Percentiles rank a stretch among this genome's conserved stretches.
These are phyloP conservation scores for Crotalus horridus DNA, from an alignment of 2,113 vertebrate genomes.

Conservation along the genomic window DNA sequence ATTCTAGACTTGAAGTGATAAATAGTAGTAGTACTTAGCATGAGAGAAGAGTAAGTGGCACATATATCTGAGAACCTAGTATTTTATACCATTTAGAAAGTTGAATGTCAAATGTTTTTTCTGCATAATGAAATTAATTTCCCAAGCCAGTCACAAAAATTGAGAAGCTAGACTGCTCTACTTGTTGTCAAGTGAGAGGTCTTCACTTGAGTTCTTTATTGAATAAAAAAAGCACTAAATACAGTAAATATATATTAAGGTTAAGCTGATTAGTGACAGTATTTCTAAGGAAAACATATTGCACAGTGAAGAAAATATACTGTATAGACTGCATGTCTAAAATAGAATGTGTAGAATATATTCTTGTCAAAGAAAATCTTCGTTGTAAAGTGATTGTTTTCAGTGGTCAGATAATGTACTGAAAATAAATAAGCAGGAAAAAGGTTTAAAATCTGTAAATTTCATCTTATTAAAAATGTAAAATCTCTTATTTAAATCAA, in stretches of 20 bases:
- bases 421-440: neutral
- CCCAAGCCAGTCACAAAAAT: neutral
- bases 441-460: neutral
- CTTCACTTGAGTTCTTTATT: neutral
- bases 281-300: neutral
- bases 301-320: neutral
- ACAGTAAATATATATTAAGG: neutral
- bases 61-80: neutral
- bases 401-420: neutral
- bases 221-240: neutral
- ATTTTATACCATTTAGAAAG: neutral
- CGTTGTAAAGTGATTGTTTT: neutral
- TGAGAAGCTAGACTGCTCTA: neutral
- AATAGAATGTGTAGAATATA: neutral
- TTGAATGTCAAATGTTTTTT: neutral
- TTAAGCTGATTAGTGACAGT: neutral
- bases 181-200: neutral
- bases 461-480: neutral
- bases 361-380: neutral
- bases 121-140: neutral
- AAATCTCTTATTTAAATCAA: neutral
- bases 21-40: neutral
- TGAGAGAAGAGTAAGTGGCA: neutral
- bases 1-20: neutral
- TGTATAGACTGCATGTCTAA: neutral